A percentile compares a stretch with the other conserved stretches of the same genome.
Conservation (phyloP, 2,797 vertebrate genomes). For the Myiothlypis chrysogaster region DNA sequence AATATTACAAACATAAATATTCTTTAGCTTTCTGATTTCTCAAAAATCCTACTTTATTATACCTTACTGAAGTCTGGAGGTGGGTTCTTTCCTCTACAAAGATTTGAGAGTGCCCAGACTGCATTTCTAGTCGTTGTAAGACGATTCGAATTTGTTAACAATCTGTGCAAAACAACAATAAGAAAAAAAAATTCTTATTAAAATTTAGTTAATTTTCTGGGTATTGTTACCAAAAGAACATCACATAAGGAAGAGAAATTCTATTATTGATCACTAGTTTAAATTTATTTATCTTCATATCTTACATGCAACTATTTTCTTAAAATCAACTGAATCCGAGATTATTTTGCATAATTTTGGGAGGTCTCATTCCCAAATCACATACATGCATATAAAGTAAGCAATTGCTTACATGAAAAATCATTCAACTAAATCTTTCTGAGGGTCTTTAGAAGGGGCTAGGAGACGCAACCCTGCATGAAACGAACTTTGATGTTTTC, state of each 20-base stretch:
- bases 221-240: not conserved
- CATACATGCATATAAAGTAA: not conserved
- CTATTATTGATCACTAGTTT: not conserved
- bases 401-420: not conserved
- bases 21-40: not conserved
- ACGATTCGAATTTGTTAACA: conserved; percentile 92
- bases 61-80: conserved; percentile 91
- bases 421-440: not conserved
- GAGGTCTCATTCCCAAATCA: not conserved
- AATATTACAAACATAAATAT: not conserved
- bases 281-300: not conserved
- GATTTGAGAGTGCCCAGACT: conserved; percentile 91
- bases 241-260: not conserved
- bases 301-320: not conserved
- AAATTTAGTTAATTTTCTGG: not conserved
- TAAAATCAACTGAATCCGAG: not conserved
- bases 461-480: not conserved
- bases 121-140: conserved; percentile 96
- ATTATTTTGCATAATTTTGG: not conserved
- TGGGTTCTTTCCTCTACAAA: conserved; percentile 92
- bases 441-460: not conserved
- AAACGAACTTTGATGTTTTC: not conserved
- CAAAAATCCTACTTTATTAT: not conserved
- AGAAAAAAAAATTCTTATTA: not conserved
- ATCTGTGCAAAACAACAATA: conserved; percentile 70